A percentile compares a stretch with the other conserved stretches of the same genome.
These are phyloP conservation scores for Mormyrus proboscirostris DNA, from an alignment of 2,797 vertebrate species.

Conservation along the genomic window DNA sequence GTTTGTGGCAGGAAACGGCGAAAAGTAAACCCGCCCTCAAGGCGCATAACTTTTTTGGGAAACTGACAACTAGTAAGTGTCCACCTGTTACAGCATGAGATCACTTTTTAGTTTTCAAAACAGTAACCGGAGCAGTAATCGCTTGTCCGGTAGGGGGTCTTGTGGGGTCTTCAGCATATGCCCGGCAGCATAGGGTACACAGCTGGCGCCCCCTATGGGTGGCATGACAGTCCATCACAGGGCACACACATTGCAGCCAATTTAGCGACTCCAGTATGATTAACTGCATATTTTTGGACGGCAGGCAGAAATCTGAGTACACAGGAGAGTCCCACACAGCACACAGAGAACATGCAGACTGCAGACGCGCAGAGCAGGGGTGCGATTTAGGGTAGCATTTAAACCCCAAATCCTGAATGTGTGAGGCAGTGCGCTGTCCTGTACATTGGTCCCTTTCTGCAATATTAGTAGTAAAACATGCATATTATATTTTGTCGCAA, in stretches of 20 bases:
- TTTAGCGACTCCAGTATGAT: background rate
- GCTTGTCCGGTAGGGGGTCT: background rate
- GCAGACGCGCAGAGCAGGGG: background rate
- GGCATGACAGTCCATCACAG: background rate
- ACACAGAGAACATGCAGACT: background rate
- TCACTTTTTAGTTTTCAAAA: background rate
- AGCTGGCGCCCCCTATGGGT: background rate
- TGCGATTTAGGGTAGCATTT: background rate
- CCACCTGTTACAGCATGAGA: background rate
- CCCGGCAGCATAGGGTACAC: background rate
- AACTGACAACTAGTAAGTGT: slow-evolving; percentile 74
- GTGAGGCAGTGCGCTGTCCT: background rate
- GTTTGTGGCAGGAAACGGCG: slow-evolving; percentile 59
- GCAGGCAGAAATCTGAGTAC: background rate
- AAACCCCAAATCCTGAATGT: background rate
- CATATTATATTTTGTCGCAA: background rate
- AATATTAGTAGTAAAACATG: background rate
- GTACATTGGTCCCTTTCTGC: background rate
- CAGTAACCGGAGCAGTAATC: background rate
- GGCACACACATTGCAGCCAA: background rate
- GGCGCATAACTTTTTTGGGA: slow-evolving; percentile 82
- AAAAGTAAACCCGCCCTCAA: slow-evolving; percentile 69
- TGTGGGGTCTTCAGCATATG: background rate
- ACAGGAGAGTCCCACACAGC: background rate
- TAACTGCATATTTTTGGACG: background rate